Evolutionary conservation across 2,888 invertebrate species (phyloP), one percentile per base, ranked within the genome.

Genomic region (Phoronis australis): DNA sequence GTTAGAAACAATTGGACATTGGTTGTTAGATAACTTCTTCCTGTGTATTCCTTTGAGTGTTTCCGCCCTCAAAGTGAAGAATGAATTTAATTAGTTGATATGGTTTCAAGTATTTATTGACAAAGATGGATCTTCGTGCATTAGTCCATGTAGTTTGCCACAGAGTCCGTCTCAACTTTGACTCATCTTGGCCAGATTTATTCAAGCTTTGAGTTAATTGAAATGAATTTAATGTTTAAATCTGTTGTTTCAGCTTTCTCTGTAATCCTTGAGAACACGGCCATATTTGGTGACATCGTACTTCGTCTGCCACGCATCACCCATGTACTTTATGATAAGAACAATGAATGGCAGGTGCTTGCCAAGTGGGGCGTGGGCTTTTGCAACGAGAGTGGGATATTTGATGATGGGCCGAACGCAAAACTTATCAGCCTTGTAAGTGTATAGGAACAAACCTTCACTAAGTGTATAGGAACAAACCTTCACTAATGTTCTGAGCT

Each of bases 191-290:
- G 12, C 42, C 20, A 42, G 4, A 22, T 42, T 12, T 42, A 9
- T 40, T 37, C n/a, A 37, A 20, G n/a, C 2, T 3, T 18, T n/a
- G n/a, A 37, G n/a, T 37, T 37, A 4, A 37, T 37, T 20, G n/a
- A 3, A 18, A n/a, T 4, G n/a, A 37, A 37, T 18, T 20, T 40
- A 18, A 37, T 35, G 21, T 46, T 37, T 21, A 41, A 43, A 44
- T 24, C 25, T 48, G 39, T 38, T 48, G 59, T 62, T 64, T 23
- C 65, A 82, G 83, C 82, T 3, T 63, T 84, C 41, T 82, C 84
- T 1, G 81, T 80, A 50, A 80, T 84, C 27, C 66, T 83, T 52
- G 84, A 84, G 68, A 84, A 84, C 62, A 82, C 82, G 2, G 83
- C 83, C 6, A 68, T 84, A 49, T 82, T 84, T 68, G 82, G 83